A percentile compares a stretch with the other conserved stretches of the same genome.
These are phyloP conservation scores for Rhyzopertha dominica DNA, from an alignment of 1,140 invertebrate genomes.

Conservation along the genomic window DNA sequence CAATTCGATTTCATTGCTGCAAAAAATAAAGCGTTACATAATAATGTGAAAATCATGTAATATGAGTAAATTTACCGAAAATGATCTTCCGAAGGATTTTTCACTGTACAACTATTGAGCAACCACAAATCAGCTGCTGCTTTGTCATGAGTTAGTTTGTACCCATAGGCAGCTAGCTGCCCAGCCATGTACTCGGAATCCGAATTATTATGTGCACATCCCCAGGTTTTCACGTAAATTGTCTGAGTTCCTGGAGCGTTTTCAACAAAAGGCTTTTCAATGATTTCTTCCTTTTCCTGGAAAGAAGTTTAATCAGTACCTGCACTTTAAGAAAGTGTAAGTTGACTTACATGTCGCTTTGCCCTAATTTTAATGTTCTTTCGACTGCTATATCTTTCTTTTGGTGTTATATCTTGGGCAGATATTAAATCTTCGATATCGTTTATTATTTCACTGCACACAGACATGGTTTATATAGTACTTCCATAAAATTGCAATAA, in stretches of 20 bases:
- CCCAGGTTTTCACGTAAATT: slow-evolving; percentile 95
- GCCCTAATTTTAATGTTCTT: slow-evolving; percentile 62
- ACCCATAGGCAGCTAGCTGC: slow-evolving; percentile 81
- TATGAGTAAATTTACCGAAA: slow-evolving; percentile 59
- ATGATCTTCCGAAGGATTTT: slow-evolving; percentile 94
- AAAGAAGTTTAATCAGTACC: slow-evolving; percentile 16
- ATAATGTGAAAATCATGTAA: not conserved
- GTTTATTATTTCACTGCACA: slow-evolving; percentile 60
- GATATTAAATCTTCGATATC: slow-evolving; percentile 80
- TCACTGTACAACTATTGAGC: slow-evolving; percentile 96
- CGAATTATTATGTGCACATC: slow-evolving; percentile 93
- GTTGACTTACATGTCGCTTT: slow-evolving; percentile 45
- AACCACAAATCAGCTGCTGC: slow-evolving; percentile 86
- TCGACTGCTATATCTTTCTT: slow-evolving; percentile 63
- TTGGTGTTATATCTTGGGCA: slow-evolving; percentile 69
- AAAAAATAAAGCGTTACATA: slow-evolving; percentile 17
- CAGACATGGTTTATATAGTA: not conserved
- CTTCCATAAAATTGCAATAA: too few species aligned
- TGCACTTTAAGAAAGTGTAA: not conserved
- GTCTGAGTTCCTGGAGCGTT: slow-evolving; percentile 84
- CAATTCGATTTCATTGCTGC: slow-evolving; percentile 80
- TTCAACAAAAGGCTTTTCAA: slow-evolving; percentile 49
- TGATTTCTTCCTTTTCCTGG: slow-evolving; percentile 12
- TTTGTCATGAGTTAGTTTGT: slow-evolving; percentile 79
- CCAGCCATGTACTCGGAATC: slow-evolving; percentile 98